Evolutionary conservation across 2,888 invertebrate genomes (phyloP), one percentile per base, ranked within the genome.

Genomic region (Boloria euphrosyne): DNA sequence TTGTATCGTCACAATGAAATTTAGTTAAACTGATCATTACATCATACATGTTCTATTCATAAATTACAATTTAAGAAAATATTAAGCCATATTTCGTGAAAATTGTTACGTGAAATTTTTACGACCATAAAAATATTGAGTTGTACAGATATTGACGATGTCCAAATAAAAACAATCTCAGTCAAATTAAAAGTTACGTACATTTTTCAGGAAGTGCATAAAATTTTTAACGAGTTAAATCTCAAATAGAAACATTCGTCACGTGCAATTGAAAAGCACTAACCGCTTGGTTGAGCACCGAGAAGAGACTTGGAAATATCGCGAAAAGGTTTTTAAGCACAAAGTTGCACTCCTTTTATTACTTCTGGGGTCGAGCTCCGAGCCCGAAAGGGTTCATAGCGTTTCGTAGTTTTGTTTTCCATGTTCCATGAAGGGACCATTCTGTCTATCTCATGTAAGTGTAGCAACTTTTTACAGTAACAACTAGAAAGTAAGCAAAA

Each of bases 311-410:
- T 10, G 10, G 18, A 10, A 3, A 57, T 14, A 57, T 54, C 27
- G 57, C 44, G 44, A 13, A 17, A 44, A 44, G 44, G 46, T 7
- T 59, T 59, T 65, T 59, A 49, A 65, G 50, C 46, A 73, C 73
- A 71, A 68, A 70, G 73, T 73, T 72, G 72, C 71, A 66, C n/a
- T 49, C 43, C 62, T 71, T 73, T 73, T 73, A 72, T 71, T 69
- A 66, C 71, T 51, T 50, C 38, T 44, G 65, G 59, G 68, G 66
- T 53, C 61, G 27, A 65, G 27, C 38, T 49, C n/a, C 55, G 57
- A 31, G 50, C 53, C 64, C 62, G 47, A 62, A 65, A 31, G 18
- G 13, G 61, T 63, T 27, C 18, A 38, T 53, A 38, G 43, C 43
- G 43, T 54, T 27, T 62, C 38, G 57, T 43, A 43, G 44, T 61